Conservation (phyloP, 1,140 invertebrate species). For the Mesaphorura yosii region DNA sequence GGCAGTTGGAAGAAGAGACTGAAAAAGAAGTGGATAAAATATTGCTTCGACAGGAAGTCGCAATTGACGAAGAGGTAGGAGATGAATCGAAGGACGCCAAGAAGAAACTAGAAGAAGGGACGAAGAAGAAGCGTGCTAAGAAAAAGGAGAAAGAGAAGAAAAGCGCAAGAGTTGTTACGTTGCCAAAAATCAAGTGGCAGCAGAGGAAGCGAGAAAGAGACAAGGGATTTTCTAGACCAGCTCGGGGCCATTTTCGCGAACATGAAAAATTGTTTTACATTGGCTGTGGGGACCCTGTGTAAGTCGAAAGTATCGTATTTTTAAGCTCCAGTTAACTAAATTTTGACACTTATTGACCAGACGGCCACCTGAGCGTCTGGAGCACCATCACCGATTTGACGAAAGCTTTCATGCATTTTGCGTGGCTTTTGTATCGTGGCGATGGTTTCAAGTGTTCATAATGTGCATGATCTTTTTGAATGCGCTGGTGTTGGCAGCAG, state of each 20-base stretch:
- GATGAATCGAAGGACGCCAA: background rate
- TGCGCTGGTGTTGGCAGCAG: constrained; percentile 17
- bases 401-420: background rate
- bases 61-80: background rate
- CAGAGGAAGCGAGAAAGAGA: background rate
- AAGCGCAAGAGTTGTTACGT: background rate
- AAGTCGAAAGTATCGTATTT: background rate
- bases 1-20: background rate
- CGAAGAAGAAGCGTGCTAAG: background rate
- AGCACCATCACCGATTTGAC: background rate
- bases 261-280: constrained; percentile 4
- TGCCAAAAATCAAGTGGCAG: background rate
- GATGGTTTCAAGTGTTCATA: constrained; percentile 12
- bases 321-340: background rate
- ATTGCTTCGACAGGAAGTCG: background rate
- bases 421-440: background rate
- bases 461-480: constrained; percentile 22
- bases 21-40: background rate
- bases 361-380: background rate
- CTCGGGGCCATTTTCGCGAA: constrained; percentile 3
- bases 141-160: background rate
- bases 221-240: background rate
- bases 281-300: constrained; percentile 7
- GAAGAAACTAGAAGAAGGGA: background rate
- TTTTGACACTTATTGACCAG: constrained; percentile 5